phyloP scores from a whole-genome alignment of 2,888 invertebrate species.

The Pheosia gnoma region DNA sequence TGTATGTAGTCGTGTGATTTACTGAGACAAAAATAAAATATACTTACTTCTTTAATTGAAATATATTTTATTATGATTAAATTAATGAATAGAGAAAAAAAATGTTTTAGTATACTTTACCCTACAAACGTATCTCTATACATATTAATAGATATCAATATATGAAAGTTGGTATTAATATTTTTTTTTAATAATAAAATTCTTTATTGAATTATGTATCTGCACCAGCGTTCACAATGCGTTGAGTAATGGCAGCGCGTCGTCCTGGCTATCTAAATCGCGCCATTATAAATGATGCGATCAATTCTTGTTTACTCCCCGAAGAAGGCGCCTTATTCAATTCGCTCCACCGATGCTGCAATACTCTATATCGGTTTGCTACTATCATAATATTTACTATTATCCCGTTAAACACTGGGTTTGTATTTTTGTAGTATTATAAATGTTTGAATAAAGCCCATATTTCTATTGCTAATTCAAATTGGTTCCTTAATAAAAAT shows the following conservation, averaged over 20 bases:
- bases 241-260: constrained; percentile 52
- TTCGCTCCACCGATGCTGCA: constrained; percentile 20
- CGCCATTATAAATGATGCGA: constrained; percentile 74
- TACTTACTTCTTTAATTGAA: background rate
- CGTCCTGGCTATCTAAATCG: constrained; percentile 67
- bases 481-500: background rate
- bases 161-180: background rate
- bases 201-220: constrained; percentile 2
- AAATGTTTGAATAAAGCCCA: background rate
- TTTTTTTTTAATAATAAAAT: background rate
- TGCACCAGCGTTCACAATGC: constrained; percentile 28
- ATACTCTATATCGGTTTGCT: background rate
- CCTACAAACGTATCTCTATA: too few relatives aligned
- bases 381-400: background rate
- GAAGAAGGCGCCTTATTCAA: constrained; percentile 46
- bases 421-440: background rate
- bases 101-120: too few relatives aligned
- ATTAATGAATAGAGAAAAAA: too few relatives aligned
- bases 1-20: background rate
- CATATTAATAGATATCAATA: too few relatives aligned
- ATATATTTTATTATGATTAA: too few relatives aligned
- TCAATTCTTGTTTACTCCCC: constrained; percentile 72
- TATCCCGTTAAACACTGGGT: background rate
- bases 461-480: too few relatives aligned
- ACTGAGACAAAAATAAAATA: background rate